Percentiles rank a stretch among this genome's conserved stretches.
phyloP scores from a whole-genome alignment of 1,140 invertebrate species.

The Drosophila ficusphila region DNA sequence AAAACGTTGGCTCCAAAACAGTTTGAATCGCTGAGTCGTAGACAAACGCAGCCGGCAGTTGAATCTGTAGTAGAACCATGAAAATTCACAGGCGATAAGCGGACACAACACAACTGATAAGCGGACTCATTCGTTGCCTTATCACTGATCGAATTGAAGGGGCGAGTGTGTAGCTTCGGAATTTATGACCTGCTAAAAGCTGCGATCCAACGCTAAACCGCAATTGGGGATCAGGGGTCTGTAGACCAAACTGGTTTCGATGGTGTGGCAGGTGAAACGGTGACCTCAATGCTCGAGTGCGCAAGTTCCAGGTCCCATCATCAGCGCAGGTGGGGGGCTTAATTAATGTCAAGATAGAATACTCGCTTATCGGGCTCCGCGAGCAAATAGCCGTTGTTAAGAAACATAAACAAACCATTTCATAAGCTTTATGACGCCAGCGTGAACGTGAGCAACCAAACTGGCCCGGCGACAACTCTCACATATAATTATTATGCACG shows the following conservation, averaged over 20 bases:
- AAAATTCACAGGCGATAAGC: constrained; percentile 53
- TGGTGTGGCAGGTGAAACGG: constrained; percentile 41
- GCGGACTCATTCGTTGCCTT: constrained; percentile 1
- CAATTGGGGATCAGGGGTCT: constrained; percentile 27
- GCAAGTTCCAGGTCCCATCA: constrained; percentile 36
- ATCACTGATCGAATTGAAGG: constrained; percentile 14
- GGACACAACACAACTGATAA: constrained; percentile 30
- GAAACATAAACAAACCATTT: constrained; percentile 67
- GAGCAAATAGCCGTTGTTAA: constrained; percentile 63
- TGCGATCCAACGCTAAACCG: constrained; percentile 6
- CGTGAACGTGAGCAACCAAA: constrained; percentile 5
- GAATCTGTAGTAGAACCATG: constrained; percentile 5
- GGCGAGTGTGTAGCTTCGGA: constrained; percentile 14
- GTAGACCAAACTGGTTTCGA: constrained; percentile 22
- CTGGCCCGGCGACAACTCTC: constrained; percentile 4
- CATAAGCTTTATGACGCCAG: constrained; percentile 47
- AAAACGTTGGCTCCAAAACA: not conserved
- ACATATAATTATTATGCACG: constrained; percentile 4
- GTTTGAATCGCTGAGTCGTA: constrained; percentile 24
- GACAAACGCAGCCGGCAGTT: constrained; percentile 15
- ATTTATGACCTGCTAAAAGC: constrained; percentile 19
- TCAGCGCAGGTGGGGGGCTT: constrained; percentile 11
- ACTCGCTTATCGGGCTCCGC: constrained; percentile 49
- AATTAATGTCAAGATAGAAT: constrained; percentile 61
- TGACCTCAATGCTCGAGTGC: constrained; percentile 41